Evolutionary conservation across 2,797 vertebrate genomes (phyloP), one percentile per base, ranked within the genome.

Genomic region (Pelobates cultripes): DNA sequence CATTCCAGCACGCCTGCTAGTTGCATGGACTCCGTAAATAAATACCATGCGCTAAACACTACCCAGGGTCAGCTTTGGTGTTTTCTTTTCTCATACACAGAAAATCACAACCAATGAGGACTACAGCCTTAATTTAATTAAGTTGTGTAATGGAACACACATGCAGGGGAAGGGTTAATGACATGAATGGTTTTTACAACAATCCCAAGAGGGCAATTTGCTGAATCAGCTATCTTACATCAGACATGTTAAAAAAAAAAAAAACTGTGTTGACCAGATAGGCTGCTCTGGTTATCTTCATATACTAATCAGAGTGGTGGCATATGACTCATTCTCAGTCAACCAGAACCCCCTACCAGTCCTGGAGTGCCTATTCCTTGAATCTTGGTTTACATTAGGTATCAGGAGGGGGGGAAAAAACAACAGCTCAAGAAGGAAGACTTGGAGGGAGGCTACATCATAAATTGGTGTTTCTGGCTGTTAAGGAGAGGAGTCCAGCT

Each of bases 151-250:
- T 80, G 78, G 88, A 88, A 86, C 79, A 71, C 76, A 88, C 12
- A 87, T 85, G 91, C 86, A 83, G 71, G 72, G 87, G 90, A 94
- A 95, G 92, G 94, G 93, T 95, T 95, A 95, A 95, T 94, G 93
- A 94, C 89, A 94, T 87, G 92, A 91, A 91, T 92, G 92, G 92
- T 86, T 89, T 91, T 89, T 91, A 91, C 94, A 94, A 94, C 93
- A 93, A 90, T 95, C 95, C 94, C 92, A 75, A 89, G 91, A 92
- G 95, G 95, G 89, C 92, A 90, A 92, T 96, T 92, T 94, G 94
- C 96, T 96, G 94, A 93, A 91, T 94, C 94, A 95, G 95, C 92
- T 90, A 92, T 94, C 93, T 95, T 94, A 95, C 93, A 94, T 95
- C 93, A 95, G 93, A 90, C 91, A 89, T 90, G 92, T 95, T 95